A percentile compares a stretch with the other conserved stretches of the same genome.
Conservation (phyloP, 2,888 invertebrate species). For the Drosophila infuscata region DNA sequence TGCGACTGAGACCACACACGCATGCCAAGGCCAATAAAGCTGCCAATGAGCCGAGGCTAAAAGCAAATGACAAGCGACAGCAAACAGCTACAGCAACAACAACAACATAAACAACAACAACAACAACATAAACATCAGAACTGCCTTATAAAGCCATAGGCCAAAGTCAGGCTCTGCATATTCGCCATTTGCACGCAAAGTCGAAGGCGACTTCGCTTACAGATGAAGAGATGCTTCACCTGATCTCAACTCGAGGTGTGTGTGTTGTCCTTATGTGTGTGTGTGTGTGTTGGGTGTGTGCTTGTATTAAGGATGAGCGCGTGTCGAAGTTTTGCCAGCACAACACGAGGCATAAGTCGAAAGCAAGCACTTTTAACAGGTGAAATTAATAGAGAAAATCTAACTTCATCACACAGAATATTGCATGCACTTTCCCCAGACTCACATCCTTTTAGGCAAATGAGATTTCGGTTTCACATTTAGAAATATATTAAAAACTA, state of each 20-base stretch:
- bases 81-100: slow-evolving; percentile 37
- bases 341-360: neutral
- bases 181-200: slow-evolving; percentile 73
- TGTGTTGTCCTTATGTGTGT: neutral
- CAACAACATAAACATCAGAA: slow-evolving; percentile 52
- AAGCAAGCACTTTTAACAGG: neutral
- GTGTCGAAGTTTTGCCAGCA: neutral
- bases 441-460: neutral
- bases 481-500: neutral
- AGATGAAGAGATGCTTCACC: slow-evolving; percentile 26
- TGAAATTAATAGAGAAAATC: neutral
- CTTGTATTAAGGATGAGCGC: slow-evolving; percentile 6
- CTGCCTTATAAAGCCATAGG: slow-evolving; percentile 76
- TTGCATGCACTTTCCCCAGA: neutral
- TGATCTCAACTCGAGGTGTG: neutral
- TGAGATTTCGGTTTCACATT: neutral
- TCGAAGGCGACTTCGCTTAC: slow-evolving; percentile 20
- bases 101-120: slow-evolving; percentile 40
- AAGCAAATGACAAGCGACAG: slow-evolving; percentile 73
- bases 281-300: neutral
- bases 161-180: slow-evolving; percentile 55
- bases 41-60: slow-evolving; percentile 73
- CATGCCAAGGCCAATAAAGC: slow-evolving; percentile 67
- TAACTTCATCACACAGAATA: neutral
- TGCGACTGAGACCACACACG: slow-evolving; percentile 57